Base-by-base conservation (phyloP, 92 coral and sea anemone species). In the Porites divaricata region DNA sequence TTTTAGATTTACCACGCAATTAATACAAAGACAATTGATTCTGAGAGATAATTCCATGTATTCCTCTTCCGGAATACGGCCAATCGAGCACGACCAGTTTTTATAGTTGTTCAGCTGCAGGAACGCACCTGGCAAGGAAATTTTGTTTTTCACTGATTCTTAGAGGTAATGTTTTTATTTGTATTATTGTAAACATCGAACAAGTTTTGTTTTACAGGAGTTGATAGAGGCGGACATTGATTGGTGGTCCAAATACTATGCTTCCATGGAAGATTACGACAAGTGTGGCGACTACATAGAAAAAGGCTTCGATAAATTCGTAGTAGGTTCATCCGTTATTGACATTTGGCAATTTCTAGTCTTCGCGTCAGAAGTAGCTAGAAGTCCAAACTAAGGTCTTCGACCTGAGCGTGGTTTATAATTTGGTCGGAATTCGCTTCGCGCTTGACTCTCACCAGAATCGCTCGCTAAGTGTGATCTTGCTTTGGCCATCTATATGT, bases 191-290 rank as follows among this genome's bases (percentile, higher is more conserved):
- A 35, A 35, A 13, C 52, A 71, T 1, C 25, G 22, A 17, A 25
- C 8, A 51, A 50, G 10, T 15, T 0, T 23, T 28, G 22, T 53
- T n/a, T 62, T 59, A 54, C 54, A 81, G 86, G 86, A 81, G 63
- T 49, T 58, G 14, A 2, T 81, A n/a, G 91, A 90, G 77, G 92
- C 76, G 19, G 90, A 79, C 76, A 86, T 96, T 22, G 99, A 96
- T 75, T 96, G 99, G 99, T 96, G 99, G 99, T 89, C 98, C 45
- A 96, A 96, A 64, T 96, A 80, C 83, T 96, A 96, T 86, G 91
- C 95, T 68, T 96, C 99, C 6, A 17, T 92, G 28, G 94, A 89
- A 1, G 94, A 92, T 26, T 81, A 61, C 15, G 85, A 95, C 13
- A 96, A 90, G 67, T 85, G 94, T 8, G 93, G 91, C 4, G 94